These are phyloP conservation scores for Elgaria multicarinata DNA, from an alignment of 2,113 vertebrate species.

Conservation along the genomic window DNA sequence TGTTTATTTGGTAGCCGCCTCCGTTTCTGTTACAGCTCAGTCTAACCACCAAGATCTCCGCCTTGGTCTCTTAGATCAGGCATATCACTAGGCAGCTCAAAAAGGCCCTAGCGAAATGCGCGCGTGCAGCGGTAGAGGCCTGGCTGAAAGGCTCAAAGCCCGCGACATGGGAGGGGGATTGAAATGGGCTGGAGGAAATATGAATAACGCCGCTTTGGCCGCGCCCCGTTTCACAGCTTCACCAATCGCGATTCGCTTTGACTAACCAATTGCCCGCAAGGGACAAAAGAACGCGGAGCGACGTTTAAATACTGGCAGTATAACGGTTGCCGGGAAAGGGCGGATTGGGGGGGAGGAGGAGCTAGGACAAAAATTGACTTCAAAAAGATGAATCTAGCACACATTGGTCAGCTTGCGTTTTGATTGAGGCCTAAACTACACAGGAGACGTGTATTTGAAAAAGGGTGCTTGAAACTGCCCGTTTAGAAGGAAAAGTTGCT, in stretches of 20 bases:
- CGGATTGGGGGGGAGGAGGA: no score
- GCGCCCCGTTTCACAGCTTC: accelerated
- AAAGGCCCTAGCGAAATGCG: conserved; percentile 27
- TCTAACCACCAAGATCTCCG: accelerated
- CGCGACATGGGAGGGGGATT: neutral
- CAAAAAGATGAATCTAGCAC: neutral
- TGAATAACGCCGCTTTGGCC: accelerated
- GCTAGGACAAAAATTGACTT: neutral
- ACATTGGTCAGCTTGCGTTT: neutral
- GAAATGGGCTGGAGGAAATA: accelerated
- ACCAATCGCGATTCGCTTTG: no score
- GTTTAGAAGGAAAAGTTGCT: no score
- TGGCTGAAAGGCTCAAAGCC: conserved; percentile 32
- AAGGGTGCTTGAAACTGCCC: no score
- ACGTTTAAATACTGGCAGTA: neutral
- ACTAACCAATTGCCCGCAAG: neutral
- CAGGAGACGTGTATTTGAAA: no score
- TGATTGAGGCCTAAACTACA: neutral
- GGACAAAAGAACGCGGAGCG: accelerated
- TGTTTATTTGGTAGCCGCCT: accelerated
- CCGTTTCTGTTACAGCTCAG: accelerated
- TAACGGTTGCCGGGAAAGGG: neutral
- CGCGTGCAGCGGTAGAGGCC: conserved; percentile 59
- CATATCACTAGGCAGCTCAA: accelerated
- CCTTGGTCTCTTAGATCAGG: conserved; percentile 21